Conservation (phyloP, 2,113 vertebrate species). For the Neotoma lepida region DNA sequence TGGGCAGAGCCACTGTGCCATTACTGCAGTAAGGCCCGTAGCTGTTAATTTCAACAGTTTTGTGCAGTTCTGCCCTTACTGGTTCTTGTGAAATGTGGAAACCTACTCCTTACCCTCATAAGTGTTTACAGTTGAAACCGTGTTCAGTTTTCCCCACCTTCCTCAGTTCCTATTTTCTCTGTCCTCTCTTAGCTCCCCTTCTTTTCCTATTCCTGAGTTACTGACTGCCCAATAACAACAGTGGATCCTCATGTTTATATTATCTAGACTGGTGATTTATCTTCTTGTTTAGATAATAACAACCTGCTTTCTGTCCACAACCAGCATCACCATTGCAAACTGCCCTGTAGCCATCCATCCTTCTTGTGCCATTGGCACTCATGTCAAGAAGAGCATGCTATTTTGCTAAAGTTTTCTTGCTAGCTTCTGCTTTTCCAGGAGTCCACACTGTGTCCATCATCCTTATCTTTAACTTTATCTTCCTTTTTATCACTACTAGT, state of each 20-base stretch:
- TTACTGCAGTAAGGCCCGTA: neutral
- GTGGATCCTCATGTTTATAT: neutral
- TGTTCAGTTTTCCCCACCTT: neutral
- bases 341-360: neutral
- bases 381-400: neutral
- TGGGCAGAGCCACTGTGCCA: neutral
- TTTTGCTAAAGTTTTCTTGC: neutral
- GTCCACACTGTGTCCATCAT: neutral
- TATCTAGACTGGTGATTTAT: neutral
- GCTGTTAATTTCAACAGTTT: neutral
- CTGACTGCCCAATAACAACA: neutral
- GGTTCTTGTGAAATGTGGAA: neutral
- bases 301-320: neutral
- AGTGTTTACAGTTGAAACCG: neutral
- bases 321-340: neutral
- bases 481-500: slow-evolving; percentile 29
- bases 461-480: slow-evolving; percentile 28
- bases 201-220: neutral
- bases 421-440: neutral
- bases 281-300: neutral
- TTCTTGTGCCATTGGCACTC: neutral
- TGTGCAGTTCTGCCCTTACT: neutral
- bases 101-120: neutral
- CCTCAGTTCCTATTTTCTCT: neutral
- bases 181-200: neutral